Conservation (phyloP, 2,888 invertebrate genomes). For the Orthonevra nobilis region DNA sequence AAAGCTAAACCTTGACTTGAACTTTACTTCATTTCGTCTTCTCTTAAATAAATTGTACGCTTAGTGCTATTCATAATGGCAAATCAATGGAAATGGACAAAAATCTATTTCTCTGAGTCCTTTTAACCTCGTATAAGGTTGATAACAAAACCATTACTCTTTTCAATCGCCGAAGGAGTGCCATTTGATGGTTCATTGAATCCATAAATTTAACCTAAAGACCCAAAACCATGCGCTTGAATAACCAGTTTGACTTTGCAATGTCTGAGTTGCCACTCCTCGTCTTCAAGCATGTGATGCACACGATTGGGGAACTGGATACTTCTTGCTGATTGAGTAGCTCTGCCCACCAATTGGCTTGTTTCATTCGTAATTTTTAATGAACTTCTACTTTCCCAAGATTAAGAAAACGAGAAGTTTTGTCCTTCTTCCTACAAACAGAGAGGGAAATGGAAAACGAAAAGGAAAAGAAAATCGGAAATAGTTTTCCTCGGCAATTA, state of each 20-base stretch:
- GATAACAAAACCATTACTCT: too few relatives aligned
- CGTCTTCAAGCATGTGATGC: constrained; percentile 4
- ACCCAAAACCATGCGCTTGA: constrained; percentile 3
- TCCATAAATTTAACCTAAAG: constrained; percentile 39
- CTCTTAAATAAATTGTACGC: too few relatives aligned
- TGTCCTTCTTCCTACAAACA: too few relatives aligned
- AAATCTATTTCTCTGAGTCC: too few relatives aligned
- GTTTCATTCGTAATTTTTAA: constrained; percentile 56
- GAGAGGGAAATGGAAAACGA: not conserved
- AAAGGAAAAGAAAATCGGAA: constrained; percentile 21
- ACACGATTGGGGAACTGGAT: constrained; percentile 10
- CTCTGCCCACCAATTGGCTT: constrained; percentile 42
- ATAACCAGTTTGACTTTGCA: constrained; percentile 1
- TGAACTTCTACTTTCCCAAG: constrained; percentile 48
- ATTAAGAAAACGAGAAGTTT: not conserved
- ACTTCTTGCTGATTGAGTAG: too few relatives aligned
- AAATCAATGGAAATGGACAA: too few relatives aligned
- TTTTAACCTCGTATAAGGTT: too few relatives aligned
- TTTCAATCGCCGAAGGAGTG: constrained; percentile 38
- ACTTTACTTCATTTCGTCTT: too few relatives aligned
- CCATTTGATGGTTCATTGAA: constrained; percentile 34
- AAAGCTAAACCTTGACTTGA: too few relatives aligned
- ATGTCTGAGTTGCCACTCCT: constrained; percentile 34
- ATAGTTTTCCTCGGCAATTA: constrained; percentile 51
- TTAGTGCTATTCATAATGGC: too few relatives aligned